Evolutionary conservation across 2,888 invertebrate genomes (phyloP).

Genomic region (Physocephala rufipes): DNA sequence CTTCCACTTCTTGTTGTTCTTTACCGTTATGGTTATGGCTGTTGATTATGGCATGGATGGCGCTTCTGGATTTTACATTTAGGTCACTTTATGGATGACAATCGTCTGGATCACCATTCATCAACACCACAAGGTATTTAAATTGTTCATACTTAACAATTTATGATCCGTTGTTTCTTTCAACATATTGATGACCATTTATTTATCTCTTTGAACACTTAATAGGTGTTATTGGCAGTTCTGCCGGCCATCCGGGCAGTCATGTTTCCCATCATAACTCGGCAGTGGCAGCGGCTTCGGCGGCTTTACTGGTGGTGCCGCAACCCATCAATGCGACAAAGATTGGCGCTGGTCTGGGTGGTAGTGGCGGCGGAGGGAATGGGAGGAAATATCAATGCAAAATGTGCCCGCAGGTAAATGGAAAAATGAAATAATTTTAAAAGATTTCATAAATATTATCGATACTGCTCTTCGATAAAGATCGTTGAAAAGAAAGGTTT

Average conservation of each 20-base stretch:
- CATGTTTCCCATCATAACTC: constrained; percentile 68
- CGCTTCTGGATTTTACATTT: constrained; percentile 35
- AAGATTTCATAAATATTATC: no score
- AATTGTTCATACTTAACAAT: constrained; percentile 37
- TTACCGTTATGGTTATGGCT: not conserved
- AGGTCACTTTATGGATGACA: constrained; percentile 66
- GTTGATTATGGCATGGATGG: not conserved
- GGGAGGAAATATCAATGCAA: constrained; percentile 92
- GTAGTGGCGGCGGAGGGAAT: constrained; percentile 56
- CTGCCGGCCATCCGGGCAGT: constrained; percentile 60
- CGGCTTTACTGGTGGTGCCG: constrained; percentile 84
- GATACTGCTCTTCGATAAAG: not conserved
- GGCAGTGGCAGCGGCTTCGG: constrained; percentile 69
- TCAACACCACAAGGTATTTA: constrained; percentile 61
- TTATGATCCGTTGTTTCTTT: no score
- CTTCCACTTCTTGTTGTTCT: constrained; percentile 1
- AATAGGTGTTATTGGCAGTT: constrained; percentile 50
- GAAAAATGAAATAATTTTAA: no score
- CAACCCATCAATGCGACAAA: constrained; percentile 82
- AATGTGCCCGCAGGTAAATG: constrained; percentile 95
- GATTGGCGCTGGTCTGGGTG: constrained; percentile 66
- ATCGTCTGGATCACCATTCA: constrained; percentile 65
- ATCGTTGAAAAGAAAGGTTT: not conserved
- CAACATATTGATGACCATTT: constrained; percentile 37
- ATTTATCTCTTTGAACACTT: constrained; percentile 50